phyloP scores from a whole-genome alignment of 2,888 invertebrate species.

The Coremacera marginata region DNA sequence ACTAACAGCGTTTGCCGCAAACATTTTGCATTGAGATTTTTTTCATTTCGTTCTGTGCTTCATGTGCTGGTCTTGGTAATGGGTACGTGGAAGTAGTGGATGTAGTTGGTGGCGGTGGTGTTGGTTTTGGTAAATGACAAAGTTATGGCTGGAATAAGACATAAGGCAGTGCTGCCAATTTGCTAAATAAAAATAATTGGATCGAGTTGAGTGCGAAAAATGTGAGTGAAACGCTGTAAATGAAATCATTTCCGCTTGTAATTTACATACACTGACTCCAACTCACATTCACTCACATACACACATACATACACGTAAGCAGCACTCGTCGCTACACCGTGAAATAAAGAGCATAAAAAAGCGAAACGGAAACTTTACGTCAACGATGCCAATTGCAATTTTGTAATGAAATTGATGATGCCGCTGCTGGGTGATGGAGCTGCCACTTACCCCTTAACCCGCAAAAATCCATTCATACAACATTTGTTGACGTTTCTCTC shows the following conservation, averaged over 20 bases:
- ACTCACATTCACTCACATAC: not conserved
- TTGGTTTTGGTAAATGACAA: not conserved
- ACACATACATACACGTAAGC: not conserved
- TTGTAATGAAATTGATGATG: constrained; percentile 50
- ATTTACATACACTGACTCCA: not conserved
- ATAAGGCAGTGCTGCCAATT: not conserved
- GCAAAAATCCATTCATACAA: not conserved
- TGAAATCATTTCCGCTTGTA: constrained; percentile 26
- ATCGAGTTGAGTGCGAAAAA: not conserved
- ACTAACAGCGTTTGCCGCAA: constrained; percentile 29
- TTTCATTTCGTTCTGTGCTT: not conserved
- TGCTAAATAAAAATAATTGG: not conserved
- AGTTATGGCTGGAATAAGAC: not conserved
- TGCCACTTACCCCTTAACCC: not conserved
- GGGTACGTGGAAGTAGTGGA: not conserved
- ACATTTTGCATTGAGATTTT: constrained; percentile 33
- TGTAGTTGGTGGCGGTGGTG: not conserved
- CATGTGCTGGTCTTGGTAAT: not conserved
- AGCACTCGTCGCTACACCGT: not conserved
- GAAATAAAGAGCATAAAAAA: not conserved
- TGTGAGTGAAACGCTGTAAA: not conserved
- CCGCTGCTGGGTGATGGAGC: constrained; percentile 24
- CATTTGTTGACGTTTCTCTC: not conserved
- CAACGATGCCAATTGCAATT: constrained; percentile 50
- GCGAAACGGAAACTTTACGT: constrained; percentile 47